Conservation (phyloP, 2,797 vertebrate species). For the Lophotriccus pileatus region DNA sequence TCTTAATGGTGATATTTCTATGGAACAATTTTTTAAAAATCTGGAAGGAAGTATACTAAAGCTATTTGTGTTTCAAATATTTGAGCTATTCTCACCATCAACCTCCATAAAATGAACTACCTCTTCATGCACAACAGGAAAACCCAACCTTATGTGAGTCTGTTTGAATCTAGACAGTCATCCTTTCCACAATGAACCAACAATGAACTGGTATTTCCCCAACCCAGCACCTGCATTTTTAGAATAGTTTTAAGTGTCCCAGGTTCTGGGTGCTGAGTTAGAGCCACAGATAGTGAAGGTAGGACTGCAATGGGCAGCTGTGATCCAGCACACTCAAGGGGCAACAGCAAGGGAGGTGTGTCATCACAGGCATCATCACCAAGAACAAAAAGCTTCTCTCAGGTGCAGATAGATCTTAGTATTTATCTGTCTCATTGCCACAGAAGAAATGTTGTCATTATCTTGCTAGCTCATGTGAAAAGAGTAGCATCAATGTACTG, state of each 20-base stretch:
- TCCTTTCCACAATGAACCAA: neutral
- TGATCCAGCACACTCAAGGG: neutral
- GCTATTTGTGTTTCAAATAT: neutral
- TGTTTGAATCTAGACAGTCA: neutral
- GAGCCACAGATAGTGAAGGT: neutral
- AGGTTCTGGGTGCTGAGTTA: neutral
- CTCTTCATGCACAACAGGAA: neutral
- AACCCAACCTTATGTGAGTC: neutral
- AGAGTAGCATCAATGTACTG: neutral
- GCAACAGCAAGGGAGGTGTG: neutral
- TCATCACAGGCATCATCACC: neutral
- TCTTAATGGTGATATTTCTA: neutral
- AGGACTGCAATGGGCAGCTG: neutral
- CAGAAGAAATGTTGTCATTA: neutral
- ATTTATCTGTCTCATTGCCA: neutral
- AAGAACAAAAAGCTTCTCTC: neutral
- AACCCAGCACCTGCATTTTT: neutral
- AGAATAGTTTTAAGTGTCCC: neutral
- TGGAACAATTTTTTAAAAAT: neutral
- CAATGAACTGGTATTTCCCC: neutral
- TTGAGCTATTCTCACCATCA: neutral
- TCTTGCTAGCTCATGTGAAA: neutral
- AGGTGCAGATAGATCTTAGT: neutral
- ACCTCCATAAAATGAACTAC: neutral
- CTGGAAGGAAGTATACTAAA: neutral